Percentiles rank a stretch among this genome's conserved stretches.
Conservation (phyloP, 2,888 invertebrate species). For the Omphaloscelis lunosa region DNA sequence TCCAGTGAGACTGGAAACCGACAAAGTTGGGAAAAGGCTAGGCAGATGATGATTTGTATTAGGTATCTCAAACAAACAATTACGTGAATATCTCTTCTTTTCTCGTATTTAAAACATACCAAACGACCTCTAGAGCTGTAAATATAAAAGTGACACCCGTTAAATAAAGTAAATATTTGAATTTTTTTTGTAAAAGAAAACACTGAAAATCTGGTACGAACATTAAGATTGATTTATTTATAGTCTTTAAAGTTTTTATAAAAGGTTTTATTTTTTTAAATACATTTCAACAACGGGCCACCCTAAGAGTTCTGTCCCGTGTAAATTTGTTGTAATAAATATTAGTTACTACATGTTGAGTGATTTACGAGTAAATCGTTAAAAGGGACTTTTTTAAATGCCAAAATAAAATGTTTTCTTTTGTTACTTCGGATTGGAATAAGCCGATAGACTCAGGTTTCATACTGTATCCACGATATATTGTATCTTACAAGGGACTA, state of each 20-base stretch:
- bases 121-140: neutral
- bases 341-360: constrained; percentile 31
- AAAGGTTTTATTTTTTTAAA: constrained; percentile 19
- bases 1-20: neutral
- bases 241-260: constrained; percentile 10
- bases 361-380: constrained; percentile 47
- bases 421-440: constrained; percentile 7
- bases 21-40: neutral
- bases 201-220: neutral
- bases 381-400: constrained; percentile 28
- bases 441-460: constrained; percentile 1
- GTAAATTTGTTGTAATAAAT: constrained; percentile 41
- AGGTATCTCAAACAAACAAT: neutral
- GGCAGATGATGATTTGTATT: neutral
- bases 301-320: neutral
- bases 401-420: constrained; percentile 19
- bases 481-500: constrained; percentile 2
- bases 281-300: neutral
- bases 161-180: neutral
- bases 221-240: constrained; percentile 20
- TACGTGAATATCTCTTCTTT: no score
- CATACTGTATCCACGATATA: neutral
- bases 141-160: neutral
- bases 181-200: neutral
- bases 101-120: neutral